phyloP scores from a whole-genome alignment of 2,113 vertebrate genomes.

The Sapajus apella region DNA sequence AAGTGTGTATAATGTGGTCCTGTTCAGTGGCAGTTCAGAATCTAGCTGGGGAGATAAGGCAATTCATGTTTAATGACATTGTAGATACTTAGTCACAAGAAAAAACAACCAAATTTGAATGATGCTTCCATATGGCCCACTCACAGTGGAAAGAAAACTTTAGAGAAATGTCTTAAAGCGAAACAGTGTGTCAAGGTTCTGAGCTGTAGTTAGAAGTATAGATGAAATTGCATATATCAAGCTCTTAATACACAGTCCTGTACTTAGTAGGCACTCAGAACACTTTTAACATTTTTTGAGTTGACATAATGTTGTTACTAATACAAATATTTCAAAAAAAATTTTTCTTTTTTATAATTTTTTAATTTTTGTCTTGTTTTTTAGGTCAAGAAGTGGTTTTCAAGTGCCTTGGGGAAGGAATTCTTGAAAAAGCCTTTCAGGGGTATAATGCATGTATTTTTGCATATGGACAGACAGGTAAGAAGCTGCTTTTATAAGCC shows the following conservation, averaged over 20 bases:
- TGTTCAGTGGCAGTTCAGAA: background rate
- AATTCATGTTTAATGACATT: background rate
- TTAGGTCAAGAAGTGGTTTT: slow-evolving; percentile 99
- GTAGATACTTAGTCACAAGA: background rate
- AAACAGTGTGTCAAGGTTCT: background rate
- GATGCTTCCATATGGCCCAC: background rate
- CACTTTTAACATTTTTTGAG: background rate
- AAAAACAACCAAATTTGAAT: background rate
- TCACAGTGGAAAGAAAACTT: background rate
- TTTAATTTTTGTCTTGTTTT: slow-evolving; percentile 70
- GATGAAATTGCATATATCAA: background rate
- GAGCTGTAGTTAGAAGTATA: background rate
- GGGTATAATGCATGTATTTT: slow-evolving; percentile 99
- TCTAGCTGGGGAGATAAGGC: background rate
- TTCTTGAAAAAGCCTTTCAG: slow-evolving; percentile 99
- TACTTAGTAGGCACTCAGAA: background rate
- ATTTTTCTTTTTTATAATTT: background rate
- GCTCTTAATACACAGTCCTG: background rate
- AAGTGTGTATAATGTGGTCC: fast-evolving
- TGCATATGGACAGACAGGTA: slow-evolving; percentile 99
- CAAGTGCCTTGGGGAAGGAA: slow-evolving; percentile 99
- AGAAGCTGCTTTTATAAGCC: slow-evolving; percentile 49
- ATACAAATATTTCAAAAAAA: background rate
- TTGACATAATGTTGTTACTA: background rate
- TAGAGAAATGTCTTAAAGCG: background rate